phyloP scores from a whole-genome alignment of 37 sponge, comb jelly and placozoan genomes.

The Chondrilla cf. caribensis region DNA sequence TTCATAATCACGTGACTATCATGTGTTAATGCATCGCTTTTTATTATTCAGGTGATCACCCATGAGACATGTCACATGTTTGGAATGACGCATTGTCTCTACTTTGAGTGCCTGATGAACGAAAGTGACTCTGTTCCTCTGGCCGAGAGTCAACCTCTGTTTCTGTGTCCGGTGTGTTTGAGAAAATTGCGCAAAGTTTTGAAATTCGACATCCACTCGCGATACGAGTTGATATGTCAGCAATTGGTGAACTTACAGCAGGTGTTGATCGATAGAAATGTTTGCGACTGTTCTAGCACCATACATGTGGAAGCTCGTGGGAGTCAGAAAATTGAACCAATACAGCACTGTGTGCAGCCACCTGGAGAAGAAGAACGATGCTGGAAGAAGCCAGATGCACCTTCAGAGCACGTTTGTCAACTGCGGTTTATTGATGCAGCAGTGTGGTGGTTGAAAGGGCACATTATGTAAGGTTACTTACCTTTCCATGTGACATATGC shows the following conservation, averaged over 20 bases:
- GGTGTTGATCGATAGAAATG: not conserved
- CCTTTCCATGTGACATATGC: too few relatives aligned
- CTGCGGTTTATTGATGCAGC: too few relatives aligned
- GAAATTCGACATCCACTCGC: conserved; percentile 54
- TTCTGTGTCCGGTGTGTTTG: conserved; percentile 90
- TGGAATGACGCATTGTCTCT: conserved; percentile 85
- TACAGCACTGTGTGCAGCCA: too few relatives aligned
- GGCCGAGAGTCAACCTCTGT: conserved; percentile 71
- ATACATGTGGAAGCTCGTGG: not conserved
- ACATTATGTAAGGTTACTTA: too few relatives aligned
- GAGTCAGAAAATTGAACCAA: not conserved
- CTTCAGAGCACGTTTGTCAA: too few relatives aligned
- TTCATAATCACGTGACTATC: too few relatives aligned
- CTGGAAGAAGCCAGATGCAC: too few relatives aligned
- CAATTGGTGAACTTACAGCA: not conserved
- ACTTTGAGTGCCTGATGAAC: conserved; percentile 89
- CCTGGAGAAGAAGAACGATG: too few relatives aligned
- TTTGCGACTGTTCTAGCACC: not conserved
- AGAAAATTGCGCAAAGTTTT: conserved; percentile 75
- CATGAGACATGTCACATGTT: conserved; percentile 91
- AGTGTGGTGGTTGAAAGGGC: too few relatives aligned
- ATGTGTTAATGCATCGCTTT: too few relatives aligned
- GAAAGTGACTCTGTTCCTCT: conserved; percentile 72
- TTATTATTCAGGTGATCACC: conserved; percentile 71
- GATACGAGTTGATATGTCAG: conserved; percentile 45